A percentile compares a stretch with the other conserved stretches of the same genome.
phyloP scores from a whole-genome alignment of 1,140 invertebrate genomes.

The Anagrus nilaparvatae region DNA sequence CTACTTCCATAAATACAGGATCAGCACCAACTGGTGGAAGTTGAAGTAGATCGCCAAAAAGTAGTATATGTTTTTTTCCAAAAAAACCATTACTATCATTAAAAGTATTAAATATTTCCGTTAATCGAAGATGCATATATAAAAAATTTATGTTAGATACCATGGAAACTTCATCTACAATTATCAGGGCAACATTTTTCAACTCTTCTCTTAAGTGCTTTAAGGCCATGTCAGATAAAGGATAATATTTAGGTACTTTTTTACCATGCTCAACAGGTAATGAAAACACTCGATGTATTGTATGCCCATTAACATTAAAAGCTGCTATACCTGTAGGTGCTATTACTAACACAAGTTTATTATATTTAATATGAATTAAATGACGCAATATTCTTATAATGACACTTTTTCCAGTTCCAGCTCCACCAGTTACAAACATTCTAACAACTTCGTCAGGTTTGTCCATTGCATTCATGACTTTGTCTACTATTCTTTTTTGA shows the following conservation, averaged over 20 bases:
- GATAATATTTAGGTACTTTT: conserved; percentile 16
- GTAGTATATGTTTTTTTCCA: conserved; percentile 14
- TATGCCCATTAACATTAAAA: conserved; percentile 20
- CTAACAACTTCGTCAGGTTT: conserved; percentile 1
- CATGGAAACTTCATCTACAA: conserved; percentile 23
- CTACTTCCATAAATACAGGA: conserved; percentile 18
- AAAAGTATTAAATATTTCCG: conserved; percentile 25
- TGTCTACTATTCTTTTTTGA: conserved; percentile 22
- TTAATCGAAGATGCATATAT: conserved; percentile 23
- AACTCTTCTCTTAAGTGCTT: conserved; percentile 8
- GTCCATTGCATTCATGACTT: conserved; percentile 14
- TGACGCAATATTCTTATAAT: conserved; percentile 16
- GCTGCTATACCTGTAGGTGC: conserved; percentile 21
- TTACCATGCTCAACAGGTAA: conserved; percentile 18
- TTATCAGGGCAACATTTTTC: conserved; percentile 1
- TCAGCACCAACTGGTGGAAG: conserved; percentile 13
- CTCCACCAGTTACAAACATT: conserved; percentile 14
- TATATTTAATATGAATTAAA: conserved; percentile 16
- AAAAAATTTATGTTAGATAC: conserved; percentile 26
- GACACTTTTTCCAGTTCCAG: conserved; percentile 23
- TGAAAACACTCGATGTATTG: conserved; percentile 19
- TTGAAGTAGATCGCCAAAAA: conserved; percentile 3
- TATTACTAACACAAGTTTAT: conserved; percentile 15
- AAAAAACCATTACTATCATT: conserved; percentile 21
- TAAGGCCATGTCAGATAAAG: conserved; percentile 12